These are phyloP conservation scores for Zaprionus camerounensis DNA, from an alignment of 1,140 invertebrate genomes.

Conservation along the genomic window DNA sequence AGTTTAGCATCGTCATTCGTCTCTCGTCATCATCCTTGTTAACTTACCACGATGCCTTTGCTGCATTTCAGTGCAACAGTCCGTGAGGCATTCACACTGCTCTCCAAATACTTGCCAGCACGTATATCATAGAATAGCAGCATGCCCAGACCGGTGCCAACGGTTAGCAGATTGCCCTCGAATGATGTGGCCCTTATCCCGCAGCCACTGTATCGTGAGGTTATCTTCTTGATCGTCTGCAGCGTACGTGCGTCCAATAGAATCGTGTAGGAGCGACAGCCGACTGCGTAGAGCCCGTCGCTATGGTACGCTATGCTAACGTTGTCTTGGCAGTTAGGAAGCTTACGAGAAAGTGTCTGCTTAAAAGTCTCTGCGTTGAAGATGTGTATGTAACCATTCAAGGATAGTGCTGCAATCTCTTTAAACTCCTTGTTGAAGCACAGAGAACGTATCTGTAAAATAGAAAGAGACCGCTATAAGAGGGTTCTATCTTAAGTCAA, in stretches of 20 bases:
- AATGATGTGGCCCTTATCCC: slow-evolving; percentile 96
- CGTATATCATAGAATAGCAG: slow-evolving; percentile 97
- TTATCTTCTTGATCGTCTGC: slow-evolving; percentile 89
- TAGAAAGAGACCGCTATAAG: background rate
- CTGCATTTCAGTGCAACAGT: slow-evolving; percentile 95
- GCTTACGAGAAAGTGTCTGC: slow-evolving; percentile 92
- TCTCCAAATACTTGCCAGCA: slow-evolving; percentile 95
- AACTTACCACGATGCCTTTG: slow-evolving; percentile 94
- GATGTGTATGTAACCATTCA: slow-evolving; percentile 97
- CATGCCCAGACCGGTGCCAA: slow-evolving; percentile 96
- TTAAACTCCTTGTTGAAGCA: slow-evolving; percentile 94
- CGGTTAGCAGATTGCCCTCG: slow-evolving; percentile 94
- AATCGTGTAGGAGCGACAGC: slow-evolving; percentile 96
- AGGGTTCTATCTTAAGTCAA: too few species aligned
- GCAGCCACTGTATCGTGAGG: slow-evolving; percentile 92
- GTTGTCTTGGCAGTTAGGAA: slow-evolving; percentile 95
- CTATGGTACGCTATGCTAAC: slow-evolving; percentile 95
- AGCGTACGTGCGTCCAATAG: slow-evolving; percentile 94
- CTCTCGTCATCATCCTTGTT: too few species aligned
- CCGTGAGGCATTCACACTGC: slow-evolving; percentile 93
- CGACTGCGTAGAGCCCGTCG: slow-evolving; percentile 94
- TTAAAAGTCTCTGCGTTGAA: slow-evolving; percentile 95
- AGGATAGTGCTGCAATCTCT: slow-evolving; percentile 95
- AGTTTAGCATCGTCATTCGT: background rate
- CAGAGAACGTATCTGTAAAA: slow-evolving; percentile 91